Evolutionary conservation across 2,797 vertebrate species (phyloP).

Genomic region (Saxicola maurus): DNA sequence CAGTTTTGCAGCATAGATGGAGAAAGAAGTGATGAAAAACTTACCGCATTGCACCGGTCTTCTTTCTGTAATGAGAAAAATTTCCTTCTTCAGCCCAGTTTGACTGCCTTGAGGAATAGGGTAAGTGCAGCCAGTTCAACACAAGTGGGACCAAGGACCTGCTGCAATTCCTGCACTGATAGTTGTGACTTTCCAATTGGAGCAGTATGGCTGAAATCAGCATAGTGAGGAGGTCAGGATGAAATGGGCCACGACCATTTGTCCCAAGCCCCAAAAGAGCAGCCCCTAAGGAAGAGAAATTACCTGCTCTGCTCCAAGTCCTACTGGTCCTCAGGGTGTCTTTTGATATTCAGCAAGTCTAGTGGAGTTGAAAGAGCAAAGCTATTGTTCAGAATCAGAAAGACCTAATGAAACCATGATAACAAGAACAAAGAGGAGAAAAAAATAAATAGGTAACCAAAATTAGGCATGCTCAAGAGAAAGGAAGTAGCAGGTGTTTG

Average conservation of each 20-base stretch:
- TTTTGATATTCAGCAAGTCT: neutral
- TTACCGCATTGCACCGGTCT: neutral
- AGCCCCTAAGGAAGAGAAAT: neutral
- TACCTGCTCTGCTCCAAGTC: neutral
- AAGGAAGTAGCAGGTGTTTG: conserved; percentile 51
- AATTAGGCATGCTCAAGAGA: neutral
- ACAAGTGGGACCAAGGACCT: neutral
- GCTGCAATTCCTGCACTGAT: neutral
- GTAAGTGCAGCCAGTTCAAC: neutral
- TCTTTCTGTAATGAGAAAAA: neutral
- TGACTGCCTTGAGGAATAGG: neutral
- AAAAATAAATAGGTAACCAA: neutral
- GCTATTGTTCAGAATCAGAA: neutral
- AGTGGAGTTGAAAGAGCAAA: neutral
- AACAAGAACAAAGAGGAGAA: neutral
- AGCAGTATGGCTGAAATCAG: neutral
- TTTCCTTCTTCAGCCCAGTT: neutral
- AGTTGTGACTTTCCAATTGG: neutral
- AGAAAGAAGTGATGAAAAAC: conserved; percentile 29
- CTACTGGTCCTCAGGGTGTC: neutral
- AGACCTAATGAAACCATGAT: neutral
- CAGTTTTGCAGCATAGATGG: neutral
- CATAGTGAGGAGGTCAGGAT: neutral
- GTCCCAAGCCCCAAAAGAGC: neutral
- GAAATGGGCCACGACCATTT: neutral